phyloP scores from a whole-genome alignment of 2,113 vertebrate genomes.

The Calidris pygmaea region DNA sequence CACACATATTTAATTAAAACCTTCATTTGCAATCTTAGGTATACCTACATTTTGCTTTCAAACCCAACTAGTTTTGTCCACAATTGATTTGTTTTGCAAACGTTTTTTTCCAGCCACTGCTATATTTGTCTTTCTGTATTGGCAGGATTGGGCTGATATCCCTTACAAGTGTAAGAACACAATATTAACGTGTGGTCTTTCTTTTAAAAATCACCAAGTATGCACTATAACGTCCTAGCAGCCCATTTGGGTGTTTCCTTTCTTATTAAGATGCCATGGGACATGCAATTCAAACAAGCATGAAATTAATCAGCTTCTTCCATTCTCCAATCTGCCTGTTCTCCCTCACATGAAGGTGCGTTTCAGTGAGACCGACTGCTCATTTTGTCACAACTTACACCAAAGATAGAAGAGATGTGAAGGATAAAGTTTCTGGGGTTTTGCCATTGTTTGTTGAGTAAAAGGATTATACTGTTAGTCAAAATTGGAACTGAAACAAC shows the following conservation, averaged over 20 bases:
- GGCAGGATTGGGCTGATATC: background rate
- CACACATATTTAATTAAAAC: background rate
- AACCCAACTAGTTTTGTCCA: background rate
- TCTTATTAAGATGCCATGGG: background rate
- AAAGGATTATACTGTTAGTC: background rate
- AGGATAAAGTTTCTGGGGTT: background rate
- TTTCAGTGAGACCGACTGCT: background rate
- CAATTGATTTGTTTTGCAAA: background rate
- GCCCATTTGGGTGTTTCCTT: background rate
- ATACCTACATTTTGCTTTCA: background rate
- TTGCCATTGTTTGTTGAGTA: background rate
- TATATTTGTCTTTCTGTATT: background rate
- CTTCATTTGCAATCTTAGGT: background rate
- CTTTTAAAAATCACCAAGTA: background rate
- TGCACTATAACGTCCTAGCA: background rate
- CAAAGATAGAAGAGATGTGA: background rate
- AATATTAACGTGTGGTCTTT: background rate
- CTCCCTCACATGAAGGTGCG: background rate
- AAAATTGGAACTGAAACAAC: background rate
- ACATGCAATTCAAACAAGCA: background rate
- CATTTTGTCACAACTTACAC: background rate
- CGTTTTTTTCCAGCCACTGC: background rate
- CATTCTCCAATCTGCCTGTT: background rate
- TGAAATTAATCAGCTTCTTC: background rate
- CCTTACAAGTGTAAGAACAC: background rate